Evolutionary conservation across 2,888 invertebrate genomes (phyloP), one percentile per base, ranked within the genome.

Genomic region (Lutraria lutraria): DNA sequence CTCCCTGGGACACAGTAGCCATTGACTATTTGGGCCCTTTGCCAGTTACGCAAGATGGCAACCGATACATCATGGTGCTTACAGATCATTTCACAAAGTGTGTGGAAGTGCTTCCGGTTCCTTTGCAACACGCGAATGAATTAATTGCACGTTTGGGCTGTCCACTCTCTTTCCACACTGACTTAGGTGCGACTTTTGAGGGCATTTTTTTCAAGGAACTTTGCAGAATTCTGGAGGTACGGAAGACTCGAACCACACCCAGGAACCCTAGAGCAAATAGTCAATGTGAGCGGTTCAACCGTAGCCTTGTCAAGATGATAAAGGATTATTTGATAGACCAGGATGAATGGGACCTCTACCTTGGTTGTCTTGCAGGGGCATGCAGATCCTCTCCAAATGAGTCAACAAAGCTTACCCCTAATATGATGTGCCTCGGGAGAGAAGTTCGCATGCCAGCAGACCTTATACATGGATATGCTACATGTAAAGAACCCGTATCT

Each of bases 181-280:
- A n/a, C 29, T 19, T n/a, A 56, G 85, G 85, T 43, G n/a, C 79
- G 25, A 79, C 54, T 53, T 85, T 34, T 29, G 81, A 86, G 52
- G 81, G 86, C 31, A 86, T 43, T n/a, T 21, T 86, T 1, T 86
- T 86, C 60, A 80, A 86, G 25, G 86, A 86, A 31, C 31, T 86
- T 19, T 86, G 86, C 43, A 25, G 43, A 4, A 80, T 86, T 56
- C 81, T 81, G 12, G 80, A 86, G 54, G 52, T 86, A 13, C 25
- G 43, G n/a, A 88, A 90, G 60, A 79, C 82, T 12, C 21, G 88
- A 63, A 90, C 85, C 6, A 88, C 34, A 21, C 79, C 89, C 0
- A 29, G 89, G n/a, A 84, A 90, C 43, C 90, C 92, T 15, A 68
- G 82, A 80, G 72, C 87, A 16, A 92, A 91, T 86, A 87, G 89